Evolutionary conservation across 2,113 vertebrate species (phyloP).

Genomic region (Euleptes europaea): DNA sequence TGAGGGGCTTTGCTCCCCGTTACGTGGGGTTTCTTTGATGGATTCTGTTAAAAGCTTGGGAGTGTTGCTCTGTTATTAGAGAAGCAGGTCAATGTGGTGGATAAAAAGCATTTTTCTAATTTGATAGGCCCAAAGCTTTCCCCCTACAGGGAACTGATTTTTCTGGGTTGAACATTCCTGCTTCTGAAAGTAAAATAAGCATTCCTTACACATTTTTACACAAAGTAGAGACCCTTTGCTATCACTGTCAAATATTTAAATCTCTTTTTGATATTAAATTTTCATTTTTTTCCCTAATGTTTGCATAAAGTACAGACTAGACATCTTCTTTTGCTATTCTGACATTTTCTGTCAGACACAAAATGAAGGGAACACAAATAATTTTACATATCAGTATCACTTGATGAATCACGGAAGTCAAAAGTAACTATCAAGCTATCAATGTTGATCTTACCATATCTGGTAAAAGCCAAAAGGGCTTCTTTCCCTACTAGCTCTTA

Average conservation of each 20-base stretch:
- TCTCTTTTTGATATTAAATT: not conserved
- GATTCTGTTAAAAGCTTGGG: too few relatives aligned
- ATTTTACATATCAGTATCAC: not conserved
- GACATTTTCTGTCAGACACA: not conserved
- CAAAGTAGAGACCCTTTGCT: not conserved
- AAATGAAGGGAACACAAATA: not conserved
- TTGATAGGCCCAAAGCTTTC: too few relatives aligned
- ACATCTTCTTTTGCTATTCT: not conserved
- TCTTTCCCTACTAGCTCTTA: not conserved
- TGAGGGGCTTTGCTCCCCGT: too few relatives aligned
- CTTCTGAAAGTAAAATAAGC: not conserved
- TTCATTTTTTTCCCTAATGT: not conserved
- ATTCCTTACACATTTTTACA: not conserved
- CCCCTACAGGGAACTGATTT: too few relatives aligned
- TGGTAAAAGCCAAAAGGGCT: not conserved
- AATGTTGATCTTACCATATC: not conserved
- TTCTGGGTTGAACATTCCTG: not conserved
- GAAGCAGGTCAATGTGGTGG: too few relatives aligned
- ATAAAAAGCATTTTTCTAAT: too few relatives aligned
- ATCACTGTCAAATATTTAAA: not conserved
- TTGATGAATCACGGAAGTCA: not conserved
- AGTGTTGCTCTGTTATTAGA: too few relatives aligned
- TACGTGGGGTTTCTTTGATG: too few relatives aligned
- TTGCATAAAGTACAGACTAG: not conserved
- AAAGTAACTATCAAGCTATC: not conserved